Evolutionary conservation across 2,113 vertebrate genomes (phyloP).

Genomic region (Helogale parvula): DNA sequence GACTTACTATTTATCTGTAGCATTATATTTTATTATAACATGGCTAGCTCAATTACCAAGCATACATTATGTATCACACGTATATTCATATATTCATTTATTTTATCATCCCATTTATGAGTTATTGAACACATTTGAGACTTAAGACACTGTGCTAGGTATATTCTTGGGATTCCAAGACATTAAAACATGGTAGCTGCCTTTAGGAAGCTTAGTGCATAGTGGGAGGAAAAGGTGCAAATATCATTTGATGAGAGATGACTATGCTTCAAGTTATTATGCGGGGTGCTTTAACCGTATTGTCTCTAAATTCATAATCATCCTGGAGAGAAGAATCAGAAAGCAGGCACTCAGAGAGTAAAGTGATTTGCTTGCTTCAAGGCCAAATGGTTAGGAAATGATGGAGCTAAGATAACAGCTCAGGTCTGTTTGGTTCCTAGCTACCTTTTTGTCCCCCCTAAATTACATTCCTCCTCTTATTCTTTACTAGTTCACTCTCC

Average conservation of each 20-base stretch:
- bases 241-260: neutral
- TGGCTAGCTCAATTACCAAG: neutral
- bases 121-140: slow-evolving; percentile 21
- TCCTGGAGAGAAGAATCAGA: neutral
- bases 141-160: neutral
- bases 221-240: neutral
- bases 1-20: neutral
- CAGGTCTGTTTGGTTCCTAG: neutral
- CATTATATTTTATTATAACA: neutral
- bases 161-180: neutral
- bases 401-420: neutral
- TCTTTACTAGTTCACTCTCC: neutral
- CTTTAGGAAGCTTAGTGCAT: neutral
- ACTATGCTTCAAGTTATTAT: neutral
- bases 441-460: neutral
- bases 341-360: neutral
- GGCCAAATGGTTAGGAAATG: neutral
- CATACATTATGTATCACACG: neutral
- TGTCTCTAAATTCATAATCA: neutral
- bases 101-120: neutral
- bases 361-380: neutral
- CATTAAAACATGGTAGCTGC: neutral
- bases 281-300: neutral
- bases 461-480: neutral
- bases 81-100: neutral